Conservation (phyloP, 64 coral and sea anemone species). For the Acropora tenuis region DNA sequence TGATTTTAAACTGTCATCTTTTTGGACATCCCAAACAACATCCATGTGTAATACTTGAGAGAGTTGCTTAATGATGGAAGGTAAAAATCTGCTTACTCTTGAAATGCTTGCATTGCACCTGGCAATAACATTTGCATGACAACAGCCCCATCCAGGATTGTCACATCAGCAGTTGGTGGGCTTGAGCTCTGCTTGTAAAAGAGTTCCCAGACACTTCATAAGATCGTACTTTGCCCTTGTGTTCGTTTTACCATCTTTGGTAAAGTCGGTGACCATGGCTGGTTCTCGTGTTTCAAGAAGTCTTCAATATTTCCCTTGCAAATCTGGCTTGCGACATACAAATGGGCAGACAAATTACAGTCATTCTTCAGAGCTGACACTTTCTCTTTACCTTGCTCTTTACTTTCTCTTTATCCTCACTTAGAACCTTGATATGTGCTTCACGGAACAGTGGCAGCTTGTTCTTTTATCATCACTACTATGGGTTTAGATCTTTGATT, state of each 20-base stretch:
- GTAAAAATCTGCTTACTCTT: conserved; percentile 3
- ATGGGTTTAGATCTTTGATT: background rate
- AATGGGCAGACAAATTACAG: conserved; percentile 24
- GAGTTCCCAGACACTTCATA: too few relatives aligned
- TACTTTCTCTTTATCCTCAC: background rate
- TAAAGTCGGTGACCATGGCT: too few relatives aligned
- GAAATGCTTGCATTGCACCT: background rate
- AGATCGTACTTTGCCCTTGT: too few relatives aligned
- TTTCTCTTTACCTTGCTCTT: background rate
- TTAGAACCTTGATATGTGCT: background rate
- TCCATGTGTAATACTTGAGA: background rate
- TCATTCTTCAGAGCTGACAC: conserved; percentile 40
- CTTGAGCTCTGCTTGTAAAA: too few relatives aligned
- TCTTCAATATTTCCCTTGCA: conserved; percentile 10
- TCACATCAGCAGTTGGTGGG: too few relatives aligned
- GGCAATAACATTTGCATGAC: conserved; percentile 1
- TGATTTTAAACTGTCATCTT: conserved; percentile 14
- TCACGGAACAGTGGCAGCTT: background rate
- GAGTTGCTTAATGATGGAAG: background rate
- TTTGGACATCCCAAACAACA: conserved; percentile 1
- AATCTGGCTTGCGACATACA: conserved; percentile 32
- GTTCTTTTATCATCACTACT: too few relatives aligned
- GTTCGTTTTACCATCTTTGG: too few relatives aligned
- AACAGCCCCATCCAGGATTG: too few relatives aligned
- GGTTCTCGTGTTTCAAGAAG: background rate